phyloP scores from a whole-genome alignment of 2,797 vertebrate genomes.

The Clarias laeviceps region DNA sequence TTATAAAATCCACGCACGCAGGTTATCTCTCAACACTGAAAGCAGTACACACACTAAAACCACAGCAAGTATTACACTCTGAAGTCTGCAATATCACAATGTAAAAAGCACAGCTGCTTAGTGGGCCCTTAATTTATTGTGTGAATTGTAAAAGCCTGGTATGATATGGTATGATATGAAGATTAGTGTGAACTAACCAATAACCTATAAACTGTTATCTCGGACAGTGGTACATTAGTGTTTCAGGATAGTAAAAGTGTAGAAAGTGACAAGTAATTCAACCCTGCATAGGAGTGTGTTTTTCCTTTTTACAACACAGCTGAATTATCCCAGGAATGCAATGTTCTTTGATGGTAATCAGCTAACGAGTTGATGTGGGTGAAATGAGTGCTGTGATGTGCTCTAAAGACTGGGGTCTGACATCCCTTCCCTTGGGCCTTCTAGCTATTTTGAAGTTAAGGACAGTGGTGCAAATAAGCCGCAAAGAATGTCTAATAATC shows the following conservation, averaged over 20 bases:
- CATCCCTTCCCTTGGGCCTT: neutral
- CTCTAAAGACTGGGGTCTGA: neutral
- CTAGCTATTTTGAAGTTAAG: neutral
- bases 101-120: neutral
- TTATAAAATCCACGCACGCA: neutral
- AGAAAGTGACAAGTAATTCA: no score
- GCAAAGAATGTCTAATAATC: slow-evolving; percentile 17
- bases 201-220: neutral
- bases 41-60: neutral
- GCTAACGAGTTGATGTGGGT: neutral
- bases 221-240: neutral
- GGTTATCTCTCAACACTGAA: neutral
- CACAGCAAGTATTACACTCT: no score
- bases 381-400: neutral
- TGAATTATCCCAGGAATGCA: neutral
- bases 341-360: slow-evolving; percentile 1
- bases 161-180: no score
- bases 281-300: neutral
- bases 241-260: neutral
- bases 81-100: neutral
- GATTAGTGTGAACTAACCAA: neutral
- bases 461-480: neutral
- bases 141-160: neutral
- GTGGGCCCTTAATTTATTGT: neutral
- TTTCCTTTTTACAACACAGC: neutral